Base-by-base conservation (phyloP, 2,888 invertebrate genomes). In the Cephus runcator region DNA sequence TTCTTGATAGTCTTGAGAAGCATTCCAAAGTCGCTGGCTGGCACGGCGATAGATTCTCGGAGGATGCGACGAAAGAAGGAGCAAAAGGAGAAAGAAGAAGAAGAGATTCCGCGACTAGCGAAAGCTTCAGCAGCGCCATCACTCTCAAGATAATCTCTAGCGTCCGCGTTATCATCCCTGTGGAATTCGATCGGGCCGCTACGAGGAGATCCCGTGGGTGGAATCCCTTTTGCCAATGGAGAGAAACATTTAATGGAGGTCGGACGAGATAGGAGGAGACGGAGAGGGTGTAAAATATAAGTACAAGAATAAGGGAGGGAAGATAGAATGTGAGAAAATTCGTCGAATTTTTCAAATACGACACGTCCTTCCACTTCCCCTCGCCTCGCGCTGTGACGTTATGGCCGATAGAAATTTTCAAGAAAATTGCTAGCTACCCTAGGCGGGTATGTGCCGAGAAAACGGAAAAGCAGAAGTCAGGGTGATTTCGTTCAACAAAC, bases 1-100 rank as follows among this genome's bases (percentile, higher is more conserved):
- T 73, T 73, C 23, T 31, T 33, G 76, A 34, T 35, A 30, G 36
- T 31, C 33, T 35, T 34, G 34, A 9, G 35, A 68, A 68, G 69
- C 73, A 69, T 35, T 69, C 40, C 74, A 74, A 74, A 35, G 34
- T 36, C 36, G 35, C 15, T 33, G 34, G 35, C 68, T 33, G 73
- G 11, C 31, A 36, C 34, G 33, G 11, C 33, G 75, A 71, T 75
- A 33, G 74, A 76, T 77, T 79, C 76, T 76, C 74, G 69, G 76
- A n/a, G 76, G 68, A 68, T 75, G 23, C 56, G 11, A 9, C 9
- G 23, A 23, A 56, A 2, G 12, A 40, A 36, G 33, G 69, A 79
- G 73, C 30, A 74, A 69, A 73, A 74, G 40, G 30, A 31, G 34
- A 73, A 75, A 69, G 40, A 69, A 73, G 69, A 78, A 69, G 69